A percentile compares a stretch with the other conserved stretches of the same genome.
These are phyloP conservation scores for Coecobrya sp. DNA, from an alignment of 2,888 invertebrate genomes.

Conservation along the genomic window DNA sequence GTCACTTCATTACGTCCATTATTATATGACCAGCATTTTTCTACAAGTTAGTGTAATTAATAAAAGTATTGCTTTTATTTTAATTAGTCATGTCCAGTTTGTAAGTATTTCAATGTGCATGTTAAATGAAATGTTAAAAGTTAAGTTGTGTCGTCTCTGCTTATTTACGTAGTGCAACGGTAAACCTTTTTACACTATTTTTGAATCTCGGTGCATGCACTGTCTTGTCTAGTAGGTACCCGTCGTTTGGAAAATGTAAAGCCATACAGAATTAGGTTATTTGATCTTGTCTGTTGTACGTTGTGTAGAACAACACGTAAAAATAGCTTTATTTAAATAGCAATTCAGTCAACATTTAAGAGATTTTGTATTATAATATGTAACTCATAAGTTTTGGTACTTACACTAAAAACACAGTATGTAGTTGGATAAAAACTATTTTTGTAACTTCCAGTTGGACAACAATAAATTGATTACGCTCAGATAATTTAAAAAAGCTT, in stretches of 20 bases:
- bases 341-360: constrained; percentile 6
- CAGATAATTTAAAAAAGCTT: not conserved
- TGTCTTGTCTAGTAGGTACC: no score
- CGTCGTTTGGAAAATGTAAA: no score
- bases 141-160: no score
- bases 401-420: not conserved
- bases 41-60: not conserved
- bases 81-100: not conserved
- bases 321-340: constrained; percentile 18
- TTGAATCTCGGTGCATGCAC: no score
- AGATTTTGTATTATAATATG: constrained; percentile 20
- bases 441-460: constrained; percentile 2
- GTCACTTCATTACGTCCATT: not conserved
- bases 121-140: no score
- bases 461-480: constrained; percentile 23
- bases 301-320: no score
- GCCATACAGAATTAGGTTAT: no score
- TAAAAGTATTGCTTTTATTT: not conserved
- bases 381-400: not conserved
- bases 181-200: no score
- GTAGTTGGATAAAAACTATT: constrained; percentile 1
- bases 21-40: not conserved
- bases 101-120: not conserved
- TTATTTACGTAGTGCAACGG: no score
- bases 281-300: no score